These are phyloP conservation scores for Naja naja DNA, from an alignment of 2,113 vertebrate species.

Conservation along the genomic window DNA sequence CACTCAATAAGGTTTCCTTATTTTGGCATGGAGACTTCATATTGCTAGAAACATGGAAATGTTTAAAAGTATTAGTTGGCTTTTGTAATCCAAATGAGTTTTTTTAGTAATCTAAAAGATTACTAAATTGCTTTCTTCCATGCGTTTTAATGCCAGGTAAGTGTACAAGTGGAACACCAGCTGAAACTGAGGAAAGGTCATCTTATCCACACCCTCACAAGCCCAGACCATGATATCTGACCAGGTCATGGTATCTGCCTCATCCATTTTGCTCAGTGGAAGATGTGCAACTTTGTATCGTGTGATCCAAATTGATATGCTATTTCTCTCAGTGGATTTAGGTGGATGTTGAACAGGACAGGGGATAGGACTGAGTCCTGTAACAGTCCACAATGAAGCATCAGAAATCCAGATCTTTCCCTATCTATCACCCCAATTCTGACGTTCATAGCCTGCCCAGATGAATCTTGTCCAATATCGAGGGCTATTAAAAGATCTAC, in stretches of 20 bases:
- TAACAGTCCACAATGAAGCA: neutral
- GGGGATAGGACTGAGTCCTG: neutral
- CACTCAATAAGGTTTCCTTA: accelerated
- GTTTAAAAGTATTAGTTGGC: slow-evolving; percentile 4
- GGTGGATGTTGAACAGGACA: neutral
- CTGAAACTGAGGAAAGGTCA: neutral
- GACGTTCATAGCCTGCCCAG: neutral
- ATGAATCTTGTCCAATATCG: neutral
- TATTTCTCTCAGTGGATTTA: neutral
- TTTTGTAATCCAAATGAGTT: neutral
- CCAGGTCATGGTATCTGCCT: neutral
- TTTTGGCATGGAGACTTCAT: accelerated
- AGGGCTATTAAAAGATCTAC: neutral
- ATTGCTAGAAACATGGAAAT: neutral
- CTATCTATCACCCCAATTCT: neutral
- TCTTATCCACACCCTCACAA: neutral
- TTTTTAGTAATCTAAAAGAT: neutral
- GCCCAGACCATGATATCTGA: neutral
- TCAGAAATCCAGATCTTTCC: neutral
- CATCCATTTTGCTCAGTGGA: neutral
- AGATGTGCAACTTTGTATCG: neutral
- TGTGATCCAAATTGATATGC: neutral
- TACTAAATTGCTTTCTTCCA: neutral
- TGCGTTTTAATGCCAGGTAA: neutral
- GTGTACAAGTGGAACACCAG: neutral